phyloP scores from a whole-genome alignment of 2,113 vertebrate species.

The Caloenas nicobarica region DNA sequence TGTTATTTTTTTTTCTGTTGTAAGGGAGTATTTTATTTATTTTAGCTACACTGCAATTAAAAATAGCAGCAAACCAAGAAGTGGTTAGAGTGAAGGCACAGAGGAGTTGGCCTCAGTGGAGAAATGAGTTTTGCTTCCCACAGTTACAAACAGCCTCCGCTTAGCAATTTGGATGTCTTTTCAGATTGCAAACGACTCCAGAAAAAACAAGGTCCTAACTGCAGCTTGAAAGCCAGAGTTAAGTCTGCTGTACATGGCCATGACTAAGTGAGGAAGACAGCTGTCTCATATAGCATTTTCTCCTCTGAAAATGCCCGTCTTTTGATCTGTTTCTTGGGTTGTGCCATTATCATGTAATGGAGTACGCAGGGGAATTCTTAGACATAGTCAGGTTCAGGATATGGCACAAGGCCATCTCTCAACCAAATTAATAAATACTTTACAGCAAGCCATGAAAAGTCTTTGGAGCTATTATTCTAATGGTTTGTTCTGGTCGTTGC shows the following conservation, averaged over 20 bases:
- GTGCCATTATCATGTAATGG: background rate
- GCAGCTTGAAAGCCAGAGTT: background rate
- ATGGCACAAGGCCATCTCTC: constrained; percentile 19
- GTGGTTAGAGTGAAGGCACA: constrained; percentile 7
- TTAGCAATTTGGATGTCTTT: constrained; percentile 1
- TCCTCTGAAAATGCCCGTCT: background rate
- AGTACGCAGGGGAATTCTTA: background rate
- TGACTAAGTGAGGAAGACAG: background rate
- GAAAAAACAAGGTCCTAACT: constrained; percentile 9
- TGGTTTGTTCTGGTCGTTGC: constrained; percentile 41
- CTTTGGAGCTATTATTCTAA: constrained; percentile 27
- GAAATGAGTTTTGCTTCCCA: constrained; percentile 34
- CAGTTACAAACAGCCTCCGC: background rate
- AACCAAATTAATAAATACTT: constrained; percentile 49
- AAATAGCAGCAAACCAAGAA: constrained; percentile 43
- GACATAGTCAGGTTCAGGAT: background rate
- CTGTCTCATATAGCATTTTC: background rate
- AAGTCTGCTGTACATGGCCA: background rate
- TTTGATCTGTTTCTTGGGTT: background rate
- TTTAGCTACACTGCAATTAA: constrained; percentile 20
- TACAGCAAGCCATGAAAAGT: background rate
- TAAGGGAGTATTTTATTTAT: constrained; percentile 22
- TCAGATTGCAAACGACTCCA: background rate
- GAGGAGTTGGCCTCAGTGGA: background rate
- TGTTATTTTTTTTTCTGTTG: background rate